These are phyloP conservation scores for Atta cephalotes DNA, from an alignment of 1,140 invertebrate genomes.

Conservation along the genomic window DNA sequence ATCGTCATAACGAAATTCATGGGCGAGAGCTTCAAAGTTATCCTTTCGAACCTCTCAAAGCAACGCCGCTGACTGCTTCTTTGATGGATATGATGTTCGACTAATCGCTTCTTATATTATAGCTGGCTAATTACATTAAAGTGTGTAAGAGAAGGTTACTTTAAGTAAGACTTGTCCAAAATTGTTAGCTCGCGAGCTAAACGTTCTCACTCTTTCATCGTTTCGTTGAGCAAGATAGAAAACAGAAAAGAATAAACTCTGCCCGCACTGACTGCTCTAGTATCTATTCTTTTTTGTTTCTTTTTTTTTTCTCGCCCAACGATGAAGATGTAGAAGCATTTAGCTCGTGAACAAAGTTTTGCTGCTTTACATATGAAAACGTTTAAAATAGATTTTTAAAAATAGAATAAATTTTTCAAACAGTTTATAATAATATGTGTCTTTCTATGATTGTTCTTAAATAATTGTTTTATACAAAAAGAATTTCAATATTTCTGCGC, in stretches of 20 bases:
- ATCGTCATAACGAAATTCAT: conserved; percentile 56
- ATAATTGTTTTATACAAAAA: not conserved
- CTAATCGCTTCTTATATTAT: conserved; percentile 34
- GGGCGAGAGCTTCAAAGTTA: conserved; percentile 51
- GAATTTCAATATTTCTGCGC: not conserved
- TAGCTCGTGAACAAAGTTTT: too few species aligned
- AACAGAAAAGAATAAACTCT: too few species aligned
- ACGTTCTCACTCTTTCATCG: too few species aligned
- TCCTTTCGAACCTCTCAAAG: conserved; percentile 52
- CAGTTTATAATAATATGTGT: not conserved
- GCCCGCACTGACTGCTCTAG: too few species aligned
- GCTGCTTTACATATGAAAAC: not conserved
- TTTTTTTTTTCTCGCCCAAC: too few species aligned
- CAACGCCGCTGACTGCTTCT: conserved; percentile 6
- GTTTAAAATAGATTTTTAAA: not conserved
- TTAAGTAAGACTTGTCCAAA: not conserved
- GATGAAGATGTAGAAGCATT: too few species aligned
- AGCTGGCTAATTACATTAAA: conserved; percentile 3
- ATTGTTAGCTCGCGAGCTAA: too few species aligned
- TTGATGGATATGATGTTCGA: conserved; percentile 30
- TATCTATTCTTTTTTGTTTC: too few species aligned
- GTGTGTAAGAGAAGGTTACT: not conserved
- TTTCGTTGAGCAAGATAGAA: too few species aligned
- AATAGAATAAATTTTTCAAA: not conserved
- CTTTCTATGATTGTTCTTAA: not conserved